Percentiles rank a stretch among this genome's conserved stretches.
These are phyloP conservation scores for Coenonympha arcania DNA, from an alignment of 2,888 invertebrate species.

Conservation along the genomic window DNA sequence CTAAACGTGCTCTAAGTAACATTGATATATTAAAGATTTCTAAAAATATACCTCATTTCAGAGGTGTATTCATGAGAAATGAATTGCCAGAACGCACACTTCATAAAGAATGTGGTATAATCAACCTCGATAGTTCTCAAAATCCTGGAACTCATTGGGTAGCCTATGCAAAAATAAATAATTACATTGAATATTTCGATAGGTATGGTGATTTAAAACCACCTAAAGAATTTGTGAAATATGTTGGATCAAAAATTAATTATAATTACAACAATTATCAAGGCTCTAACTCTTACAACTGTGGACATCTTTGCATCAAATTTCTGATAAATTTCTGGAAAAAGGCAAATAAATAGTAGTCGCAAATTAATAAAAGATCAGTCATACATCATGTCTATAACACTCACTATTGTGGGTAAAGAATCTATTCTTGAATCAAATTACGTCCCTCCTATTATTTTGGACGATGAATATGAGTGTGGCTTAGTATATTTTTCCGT, in stretches of 20 bases:
- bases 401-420: background rate
- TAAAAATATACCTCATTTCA: background rate
- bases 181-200: constrained; percentile 8
- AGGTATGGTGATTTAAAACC: constrained; percentile 9
- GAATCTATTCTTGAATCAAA: background rate
- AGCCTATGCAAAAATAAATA: background rate
- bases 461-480: background rate
- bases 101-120: background rate
- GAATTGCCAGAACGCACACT: background rate
- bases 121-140: background rate
- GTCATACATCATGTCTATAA: background rate
- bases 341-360: background rate
- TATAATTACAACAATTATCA: background rate
- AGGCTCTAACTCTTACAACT: background rate
- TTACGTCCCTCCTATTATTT: background rate
- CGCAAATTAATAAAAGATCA: background rate
- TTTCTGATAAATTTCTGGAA: background rate
- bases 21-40: background rate
- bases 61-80: background rate
- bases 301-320: background rate
- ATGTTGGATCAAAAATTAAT: background rate
- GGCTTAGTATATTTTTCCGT: background rate
- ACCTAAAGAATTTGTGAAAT: background rate
- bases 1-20: background rate
- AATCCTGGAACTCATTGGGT: constrained; percentile 4